Conservation (phyloP, 2,113 vertebrate species). For the Oostethus manadensis region DNA sequence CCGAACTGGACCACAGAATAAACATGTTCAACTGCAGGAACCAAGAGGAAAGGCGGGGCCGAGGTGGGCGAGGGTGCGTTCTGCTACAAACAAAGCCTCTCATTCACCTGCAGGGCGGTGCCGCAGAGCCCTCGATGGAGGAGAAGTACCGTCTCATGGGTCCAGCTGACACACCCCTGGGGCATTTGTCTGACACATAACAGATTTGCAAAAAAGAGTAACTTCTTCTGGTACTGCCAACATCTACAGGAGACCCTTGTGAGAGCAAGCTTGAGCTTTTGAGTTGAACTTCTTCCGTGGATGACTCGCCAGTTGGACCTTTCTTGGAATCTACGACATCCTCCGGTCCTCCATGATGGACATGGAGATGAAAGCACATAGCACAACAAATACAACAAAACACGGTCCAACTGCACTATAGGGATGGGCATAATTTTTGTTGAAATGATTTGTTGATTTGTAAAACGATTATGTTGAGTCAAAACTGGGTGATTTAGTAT, state of each 20-base stretch:
- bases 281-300: too few species aligned
- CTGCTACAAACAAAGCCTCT: conserved; percentile 78
- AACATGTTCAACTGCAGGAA: conserved; percentile 80
- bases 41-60: conserved; percentile 69
- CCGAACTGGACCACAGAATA: conserved; percentile 72
- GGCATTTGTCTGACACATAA: conserved; percentile 64
- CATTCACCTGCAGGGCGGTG: conserved; percentile 72
- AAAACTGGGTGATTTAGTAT: background rate
- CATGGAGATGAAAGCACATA: conserved; percentile 36
- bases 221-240: conserved; percentile 32
- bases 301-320: conserved; percentile 12
- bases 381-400: conserved; percentile 58
- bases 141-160: conserved; percentile 77
- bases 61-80: conserved; percentile 43
- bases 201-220: conserved; percentile 30
- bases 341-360: conserved; percentile 25
- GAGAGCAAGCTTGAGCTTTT: conserved; percentile 23
- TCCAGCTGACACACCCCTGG: conserved; percentile 59
- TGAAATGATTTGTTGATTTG: background rate
- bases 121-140: conserved; percentile 56
- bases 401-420: conserved; percentile 18
- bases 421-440: background rate
- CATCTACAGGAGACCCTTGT: background rate
- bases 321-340: conserved; percentile 32
- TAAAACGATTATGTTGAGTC: too few species aligned